Percentiles rank a stretch among this genome's conserved stretches.
phyloP scores from a whole-genome alignment of 2,113 vertebrate species.

The Halcyon malimbica region DNA sequence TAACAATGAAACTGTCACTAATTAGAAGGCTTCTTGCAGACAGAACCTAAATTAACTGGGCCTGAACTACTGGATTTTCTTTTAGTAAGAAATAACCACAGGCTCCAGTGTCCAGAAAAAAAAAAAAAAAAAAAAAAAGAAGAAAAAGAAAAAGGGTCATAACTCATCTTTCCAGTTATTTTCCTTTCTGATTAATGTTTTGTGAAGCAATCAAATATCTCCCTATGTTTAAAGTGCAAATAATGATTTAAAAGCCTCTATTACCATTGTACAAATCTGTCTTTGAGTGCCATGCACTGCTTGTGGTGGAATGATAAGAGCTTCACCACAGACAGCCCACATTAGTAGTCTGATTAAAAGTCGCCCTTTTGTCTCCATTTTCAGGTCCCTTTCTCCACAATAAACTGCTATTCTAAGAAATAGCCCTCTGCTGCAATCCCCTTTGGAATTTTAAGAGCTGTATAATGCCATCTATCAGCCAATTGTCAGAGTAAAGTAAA shows the following conservation, averaged over 20 bases:
- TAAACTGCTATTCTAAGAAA: conserved; percentile 6
- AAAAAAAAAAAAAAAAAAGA: not conserved
- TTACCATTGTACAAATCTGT: not conserved
- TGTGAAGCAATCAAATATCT: conserved; percentile 24
- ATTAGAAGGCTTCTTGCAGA: not conserved
- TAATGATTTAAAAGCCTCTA: conserved; percentile 33
- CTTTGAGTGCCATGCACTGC: conserved; percentile 6
- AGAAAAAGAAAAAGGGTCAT: not conserved
- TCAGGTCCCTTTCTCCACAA: conserved; percentile 1
- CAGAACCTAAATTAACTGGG: not conserved
- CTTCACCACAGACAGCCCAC: conserved; percentile 8
- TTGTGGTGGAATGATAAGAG: conserved; percentile 10
- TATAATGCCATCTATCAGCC: not conserved
- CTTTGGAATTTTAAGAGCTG: not conserved
- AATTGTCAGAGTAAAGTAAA: conserved; percentile 19
- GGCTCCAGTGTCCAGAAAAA: not conserved
- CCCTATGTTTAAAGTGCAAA: conserved; percentile 20
- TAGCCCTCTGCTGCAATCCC: not conserved
- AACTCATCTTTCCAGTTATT: not conserved
- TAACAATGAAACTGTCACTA: not conserved
- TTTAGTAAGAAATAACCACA: conserved; percentile 2
- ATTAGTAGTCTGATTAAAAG: conserved; percentile 45
- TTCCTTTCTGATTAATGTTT: conserved; percentile 16
- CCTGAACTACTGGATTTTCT: not conserved
- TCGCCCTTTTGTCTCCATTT: conserved; percentile 28